Evolutionary conservation across 2,888 invertebrate species (phyloP).

Genomic region (Spodoptera picta): DNA sequence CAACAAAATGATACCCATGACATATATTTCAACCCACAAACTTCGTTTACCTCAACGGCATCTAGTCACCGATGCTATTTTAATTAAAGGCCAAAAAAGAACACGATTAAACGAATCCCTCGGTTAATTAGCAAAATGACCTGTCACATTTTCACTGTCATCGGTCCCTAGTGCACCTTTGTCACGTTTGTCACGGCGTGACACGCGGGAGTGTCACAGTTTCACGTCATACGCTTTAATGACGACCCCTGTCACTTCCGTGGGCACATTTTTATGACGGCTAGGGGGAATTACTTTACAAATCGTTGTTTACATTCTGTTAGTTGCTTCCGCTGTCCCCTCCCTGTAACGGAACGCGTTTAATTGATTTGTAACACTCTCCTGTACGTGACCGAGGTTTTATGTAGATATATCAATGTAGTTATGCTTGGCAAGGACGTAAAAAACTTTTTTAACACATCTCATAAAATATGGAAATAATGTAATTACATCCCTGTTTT

Average conservation of each 20-base stretch:
- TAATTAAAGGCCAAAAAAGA: conserved; percentile 16
- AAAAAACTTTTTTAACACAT: too few relatives aligned
- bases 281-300: conserved; percentile 58
- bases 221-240: conserved; percentile 66
- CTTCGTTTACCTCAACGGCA: neutral
- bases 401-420: neutral
- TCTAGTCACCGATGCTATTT: conserved; percentile 1
- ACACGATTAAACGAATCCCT: conserved; percentile 59
- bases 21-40: neutral
- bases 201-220: conserved; percentile 68
- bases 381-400: too few relatives aligned
- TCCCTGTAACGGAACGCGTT: conserved; percentile 11
- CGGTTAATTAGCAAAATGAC: conserved; percentile 72
- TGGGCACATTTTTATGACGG: conserved; percentile 57
- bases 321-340: conserved; percentile 42
- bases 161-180: conserved; percentile 64
- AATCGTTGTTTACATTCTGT: conserved; percentile 57
- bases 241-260: conserved; percentile 65
- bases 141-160: conserved; percentile 65
- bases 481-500: conserved; percentile 1
- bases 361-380: conserved; percentile 36
- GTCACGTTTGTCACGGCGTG: conserved; percentile 63
- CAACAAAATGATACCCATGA: neutral
- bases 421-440: conserved; percentile 11
- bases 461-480: conserved; percentile 7